Evolutionary conservation across 2,797 vertebrate genomes (phyloP), one percentile per base, ranked within the genome.

Genomic region (Distichodus sexfasciatus): DNA sequence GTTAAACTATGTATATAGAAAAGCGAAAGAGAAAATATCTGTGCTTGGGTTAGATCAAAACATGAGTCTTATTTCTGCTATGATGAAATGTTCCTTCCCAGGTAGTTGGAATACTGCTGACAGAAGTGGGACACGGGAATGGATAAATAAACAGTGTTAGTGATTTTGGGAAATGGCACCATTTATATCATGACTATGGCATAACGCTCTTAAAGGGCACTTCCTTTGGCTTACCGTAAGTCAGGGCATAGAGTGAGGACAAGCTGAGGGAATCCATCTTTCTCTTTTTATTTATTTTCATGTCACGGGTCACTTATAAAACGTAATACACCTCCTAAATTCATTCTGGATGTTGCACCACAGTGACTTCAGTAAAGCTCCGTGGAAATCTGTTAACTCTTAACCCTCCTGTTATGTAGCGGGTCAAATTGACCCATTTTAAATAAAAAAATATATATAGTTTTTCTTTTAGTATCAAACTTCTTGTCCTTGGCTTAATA

Each of bases 121-220:
- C 76, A 82, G 79, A 85, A 84, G 82, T 82, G 81, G 85, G 85
- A 75, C 88, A 84, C 79, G 65, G 44, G 58, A 78, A 70, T 82
- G 78, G 74, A 71, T 72, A 72, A 81, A 82, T 80, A 76, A 82
- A 79, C 79, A 82, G 8, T 59, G 31, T 33, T 35, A 21, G 24
- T 28, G 31, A n/a, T 59, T 65, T 73, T 68, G 41, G 47, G 55
- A 58, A 29, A 28, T 38, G 21, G 38, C 40, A 21, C 9, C n/a
- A 46, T 40, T 36, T 3, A 24, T 40, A 40, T 3, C 12, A 24
- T 36, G 0, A 19, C 12, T 57, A 12, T 38, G 19, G 15, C 14
- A 14, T 3, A 28, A 23, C 48, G n/a, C 44, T n/a, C 17, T 12
- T 17, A 33, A 26, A 11, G 17, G 48, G 36, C 26, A 41, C 6